Evolutionary conservation across 2,113 vertebrate genomes (phyloP), one percentile per base, ranked within the genome.

Genomic region (Nettapus auritus): DNA sequence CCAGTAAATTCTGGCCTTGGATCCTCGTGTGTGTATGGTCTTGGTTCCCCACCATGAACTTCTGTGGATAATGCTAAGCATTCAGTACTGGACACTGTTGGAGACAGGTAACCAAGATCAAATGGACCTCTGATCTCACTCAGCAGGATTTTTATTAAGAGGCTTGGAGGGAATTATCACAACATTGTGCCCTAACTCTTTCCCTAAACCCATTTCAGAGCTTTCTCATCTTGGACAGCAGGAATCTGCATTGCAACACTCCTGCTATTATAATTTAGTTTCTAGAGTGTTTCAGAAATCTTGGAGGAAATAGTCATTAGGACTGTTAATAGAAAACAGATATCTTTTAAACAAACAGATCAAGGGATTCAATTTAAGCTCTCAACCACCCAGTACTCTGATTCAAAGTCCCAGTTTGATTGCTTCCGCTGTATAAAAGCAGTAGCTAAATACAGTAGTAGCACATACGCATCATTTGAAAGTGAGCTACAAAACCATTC

Each of bases 271-370:
- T 38, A 84, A 84, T 60, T 63, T 81, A 81, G 52, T 67, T 95
- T 95, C 96, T 92, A 69, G 52, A 71, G 33, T 67, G 60, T 71
- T 84, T 89, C 78, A 71, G 77, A 79, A 81, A 91, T 67, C 20
- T 48, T 84, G 33, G 74, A 82, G 52, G 20, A 48, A 48, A 38
- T 26, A 85, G 48, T 89, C 52, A 63, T 89, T 95, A 84, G 59
- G 77, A 55, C 11, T 71, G 56, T 10, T 59, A 82, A 64, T 64
- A 87, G 84, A 73, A 93, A 94, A 57, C 29, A 87, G 55, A 25
- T 81, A 78, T 46, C 31, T 92, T 89, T 89, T 75, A 69, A 63
- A 84, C n/a, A 91, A 90, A 75, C 56, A 78, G 31, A 84, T 75
- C 52, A 52, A 71, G 46, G 17, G 33, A 74, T 59, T 26, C 46